Base-by-base conservation (phyloP, 2,113 vertebrate genomes). In the Microcebus griseorufus region DNA sequence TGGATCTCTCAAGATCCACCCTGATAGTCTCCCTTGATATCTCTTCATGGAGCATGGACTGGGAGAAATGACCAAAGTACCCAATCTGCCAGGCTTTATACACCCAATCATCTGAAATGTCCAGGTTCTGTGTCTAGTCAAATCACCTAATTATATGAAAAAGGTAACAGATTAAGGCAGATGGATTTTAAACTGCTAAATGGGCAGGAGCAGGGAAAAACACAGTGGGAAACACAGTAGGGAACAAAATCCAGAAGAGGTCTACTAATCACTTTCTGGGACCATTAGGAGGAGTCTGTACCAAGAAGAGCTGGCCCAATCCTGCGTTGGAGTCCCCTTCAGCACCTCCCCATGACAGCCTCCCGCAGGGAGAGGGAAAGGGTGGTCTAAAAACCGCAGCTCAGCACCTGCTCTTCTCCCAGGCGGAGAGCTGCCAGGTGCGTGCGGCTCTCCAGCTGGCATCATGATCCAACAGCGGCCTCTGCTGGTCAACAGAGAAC, bases 401-500 rank as follows among this genome's bases (percentile, higher is more conserved):
- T n/a, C 8, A 23, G 65, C n/a, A 60, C 70, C 86, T 62, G 53
- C 37, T 86, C 20, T 70, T 55, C 53, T 55, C 53, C 53, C 5
- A 55, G 53, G 53, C 70, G 1, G 16, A 87, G 51, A 55, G 5
- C 16, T 7, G 22, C 34, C 16, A 9, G 67, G n/a, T 0, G 27
- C 20, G 11, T 0, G 17, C 20, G 2, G 25, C 22, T 45, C 6
- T 62, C 45, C 60, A 58, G 60, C 6, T 27, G 1, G 13, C 72
- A 12, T 16, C 17, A 25, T 51, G 82, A 37, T 2, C 29, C 90
- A 55, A 80, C 90, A 93, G 92, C 34, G 53, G 5, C 97, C 88
- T 17, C 96, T 96, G 32, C 72, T 39, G 96, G 92, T n/a, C 65
- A 22, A 9, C 0, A 12, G 0, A 5, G 70, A 70, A 23, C 23